Conservation (phyloP, 2,888 invertebrate species). For the Machimus rusticus region DNA sequence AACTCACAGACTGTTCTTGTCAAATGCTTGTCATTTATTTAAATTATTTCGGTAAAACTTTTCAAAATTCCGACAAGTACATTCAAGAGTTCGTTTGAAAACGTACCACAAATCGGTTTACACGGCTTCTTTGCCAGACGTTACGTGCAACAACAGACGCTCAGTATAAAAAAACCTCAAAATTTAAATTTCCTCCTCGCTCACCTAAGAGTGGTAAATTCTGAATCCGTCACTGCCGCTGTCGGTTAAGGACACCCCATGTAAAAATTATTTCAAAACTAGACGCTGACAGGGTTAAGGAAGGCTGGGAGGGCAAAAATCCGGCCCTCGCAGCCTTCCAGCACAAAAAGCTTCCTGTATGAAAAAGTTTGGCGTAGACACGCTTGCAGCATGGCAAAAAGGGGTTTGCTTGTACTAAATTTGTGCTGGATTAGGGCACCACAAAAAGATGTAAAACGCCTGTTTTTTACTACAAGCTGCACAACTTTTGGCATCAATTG, state of each 20-base stretch:
- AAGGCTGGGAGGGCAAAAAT: background rate
- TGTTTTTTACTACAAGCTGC: background rate
- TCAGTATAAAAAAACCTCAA: background rate
- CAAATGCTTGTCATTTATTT: slow-evolving; percentile 43
- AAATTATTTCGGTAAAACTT: slow-evolving; percentile 43
- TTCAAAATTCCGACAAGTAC: slow-evolving; percentile 34
- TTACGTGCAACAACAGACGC: slow-evolving; percentile 22
- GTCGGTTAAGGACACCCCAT: background rate
- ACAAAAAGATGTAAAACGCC: background rate
- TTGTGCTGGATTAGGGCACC: background rate
- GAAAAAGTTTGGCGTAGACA: slow-evolving; percentile 33
- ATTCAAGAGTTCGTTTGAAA: background rate
- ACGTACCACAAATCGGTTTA: background rate
- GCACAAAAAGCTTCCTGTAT: slow-evolving; percentile 40
- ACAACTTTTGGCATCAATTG: slow-evolving; percentile 46
- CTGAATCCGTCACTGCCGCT: background rate
- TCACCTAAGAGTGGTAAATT: background rate
- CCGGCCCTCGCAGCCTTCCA: background rate
- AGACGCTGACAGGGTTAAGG: background rate
- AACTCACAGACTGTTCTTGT: slow-evolving; percentile 1
- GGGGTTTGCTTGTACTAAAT: slow-evolving; percentile 32
- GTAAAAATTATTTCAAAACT: slow-evolving; percentile 7
- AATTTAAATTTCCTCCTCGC: slow-evolving; percentile 29
- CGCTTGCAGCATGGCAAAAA: slow-evolving; percentile 7
- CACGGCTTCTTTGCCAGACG: background rate